Base-by-base conservation (phyloP, 2,888 invertebrate genomes). In the Ceratothoa steindachneri region DNA sequence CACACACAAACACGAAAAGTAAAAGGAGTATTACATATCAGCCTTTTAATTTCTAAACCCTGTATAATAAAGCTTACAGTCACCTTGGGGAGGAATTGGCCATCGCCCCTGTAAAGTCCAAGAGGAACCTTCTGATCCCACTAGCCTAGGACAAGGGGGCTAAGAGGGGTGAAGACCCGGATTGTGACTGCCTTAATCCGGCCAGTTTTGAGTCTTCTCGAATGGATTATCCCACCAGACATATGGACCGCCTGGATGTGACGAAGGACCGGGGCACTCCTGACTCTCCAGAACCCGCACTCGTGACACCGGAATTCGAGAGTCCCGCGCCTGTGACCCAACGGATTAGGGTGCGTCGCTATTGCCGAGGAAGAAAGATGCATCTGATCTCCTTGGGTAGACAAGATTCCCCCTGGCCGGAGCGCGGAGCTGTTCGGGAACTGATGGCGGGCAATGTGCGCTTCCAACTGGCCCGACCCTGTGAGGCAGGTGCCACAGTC, bases 211-310 rank as follows among this genome's bases (percentile, higher is more conserved):
- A 60, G 2, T 60, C 27, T 60, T 24, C n/a, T 22, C 1, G 60
- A 60, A 41, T 79, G 79, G 22, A 76, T 30, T 67, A 79, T 72
- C 31, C 76, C 74, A 29, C 79, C 79, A n/a, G 76, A 76, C 72
- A 79, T 76, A 41, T 79, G 79, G 30, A 79, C 76, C 12, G 75
- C 75, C 71, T 76, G 74, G 52, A 79, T 79, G 64, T 79, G 79
- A 28, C 71, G 55, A 71, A 79, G 71, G 9, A 79, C 74, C 1
- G 74, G 75, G 7, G 74, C 72, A 28, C 79, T 76, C 15, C 70
- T 72, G 64, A 72, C 68, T 31, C 75, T 68, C 67, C 75, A 74
- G 28, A 74, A 76, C 22, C 79, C 79, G 67, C 79, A 79, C 53
- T 76, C 76, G 52, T 79, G 73, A 60, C 79, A 79, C n/a, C 75